Evolutionary conservation across 2,888 invertebrate species (phyloP), one percentile per base, ranked within the genome.

Genomic region (Zhuqinia jingwanae): DNA sequence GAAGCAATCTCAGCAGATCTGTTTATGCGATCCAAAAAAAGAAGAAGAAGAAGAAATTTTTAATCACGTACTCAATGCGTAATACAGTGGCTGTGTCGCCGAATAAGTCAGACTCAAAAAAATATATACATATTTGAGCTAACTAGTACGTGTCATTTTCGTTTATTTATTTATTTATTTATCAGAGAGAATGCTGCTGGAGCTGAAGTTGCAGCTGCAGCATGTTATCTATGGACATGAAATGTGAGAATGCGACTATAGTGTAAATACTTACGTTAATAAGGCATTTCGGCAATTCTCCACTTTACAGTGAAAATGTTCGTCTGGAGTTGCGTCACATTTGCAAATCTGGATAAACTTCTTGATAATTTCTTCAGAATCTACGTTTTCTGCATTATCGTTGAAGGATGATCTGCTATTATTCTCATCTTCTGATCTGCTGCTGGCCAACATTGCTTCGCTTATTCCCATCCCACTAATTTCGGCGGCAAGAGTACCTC

Each of bases 251-350:
- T n/a, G n/a, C n/a, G n/a, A n/a, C n/a, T n/a, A n/a, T n/a, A n/a
- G n/a, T 78, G 36, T 36, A 45, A 70, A 60, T 27, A 92, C 92
- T 92, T 92, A 95, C 95, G 94, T 95, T 91, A 95, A 73, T 47
- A 90, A 95, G 20, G 95, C 94, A 93, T 95, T 94, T 90, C 95
- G 95, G 92, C 96, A 97, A 82, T 95, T 94, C 89, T 96, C 96
- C 10, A 95, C 95, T 89, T 95, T 94, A 92, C 98, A 98, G 91
- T 98, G 97, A 92, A 96, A 97, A 92, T 98, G 98, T 89, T 97
- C 97, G 89, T 95, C 95, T 22, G 88, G 83, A 42, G 88, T 83
- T 11, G 79, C 89, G 45, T 91, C 91, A 85, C 91, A 91, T 73
- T 89, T 89, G 79, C 91, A 91, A 30, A 88, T 84, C 53, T 90